Conservation (phyloP, 1,140 invertebrate species). For the Halesus radiatus region DNA sequence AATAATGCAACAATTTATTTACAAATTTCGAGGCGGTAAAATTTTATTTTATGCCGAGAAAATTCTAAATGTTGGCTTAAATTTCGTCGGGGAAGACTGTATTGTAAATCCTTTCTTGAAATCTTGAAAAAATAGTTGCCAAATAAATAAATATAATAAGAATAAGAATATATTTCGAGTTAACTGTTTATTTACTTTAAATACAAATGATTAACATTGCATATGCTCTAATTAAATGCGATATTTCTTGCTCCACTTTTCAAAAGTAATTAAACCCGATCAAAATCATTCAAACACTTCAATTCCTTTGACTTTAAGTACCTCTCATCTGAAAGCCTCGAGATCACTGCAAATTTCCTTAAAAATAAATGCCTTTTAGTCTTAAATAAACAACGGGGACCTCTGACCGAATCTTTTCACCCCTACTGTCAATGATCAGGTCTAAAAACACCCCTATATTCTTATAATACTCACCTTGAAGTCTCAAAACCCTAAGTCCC, state of each 20-base stretch:
- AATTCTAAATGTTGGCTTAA: neutral
- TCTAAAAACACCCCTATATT: neutral
- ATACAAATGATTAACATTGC: no score
- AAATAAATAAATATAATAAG: no score
- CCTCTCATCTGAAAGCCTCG: neutral
- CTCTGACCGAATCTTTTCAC: slow-evolving; percentile 21
- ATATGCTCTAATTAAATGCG: no score
- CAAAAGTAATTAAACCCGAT: slow-evolving; percentile 24
- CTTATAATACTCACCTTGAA: slow-evolving; percentile 35
- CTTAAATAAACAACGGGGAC: slow-evolving; percentile 31
- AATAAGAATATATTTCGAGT: no score
- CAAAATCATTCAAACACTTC: slow-evolving; percentile 15
- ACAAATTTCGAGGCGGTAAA: slow-evolving; percentile 44
- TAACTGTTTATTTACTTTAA: no score
- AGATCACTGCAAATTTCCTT: neutral
- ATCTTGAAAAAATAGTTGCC: no score
- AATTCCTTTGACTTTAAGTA: neutral
- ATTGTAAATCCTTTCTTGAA: no score
- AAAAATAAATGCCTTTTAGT: slow-evolving; percentile 31
- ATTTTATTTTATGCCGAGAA: slow-evolving; percentile 39
- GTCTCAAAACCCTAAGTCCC: slow-evolving; percentile 36
- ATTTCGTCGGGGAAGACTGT: neutral
- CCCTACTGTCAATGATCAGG: slow-evolving; percentile 35
- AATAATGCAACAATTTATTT: slow-evolving; percentile 48
- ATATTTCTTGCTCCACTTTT: neutral